Conservation (phyloP, 2,113 vertebrate species). For the Plecotus auritus region DNA sequence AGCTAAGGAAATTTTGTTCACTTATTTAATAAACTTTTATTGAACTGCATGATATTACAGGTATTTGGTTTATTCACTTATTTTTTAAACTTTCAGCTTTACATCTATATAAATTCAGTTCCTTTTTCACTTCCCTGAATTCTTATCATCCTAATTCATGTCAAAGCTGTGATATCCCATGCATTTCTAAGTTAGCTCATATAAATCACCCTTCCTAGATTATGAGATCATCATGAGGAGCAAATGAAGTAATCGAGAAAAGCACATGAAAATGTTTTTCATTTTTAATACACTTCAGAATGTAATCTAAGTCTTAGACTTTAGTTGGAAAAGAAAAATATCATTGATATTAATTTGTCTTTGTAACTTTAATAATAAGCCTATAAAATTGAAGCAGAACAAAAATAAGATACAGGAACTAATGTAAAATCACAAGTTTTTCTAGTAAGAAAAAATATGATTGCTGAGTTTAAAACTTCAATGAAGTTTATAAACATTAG, state of each 20-base stretch:
- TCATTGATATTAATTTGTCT: not conserved
- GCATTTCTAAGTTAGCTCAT: not conserved
- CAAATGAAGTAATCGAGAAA: not conserved
- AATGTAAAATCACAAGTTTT: not conserved
- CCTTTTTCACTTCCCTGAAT: not conserved
- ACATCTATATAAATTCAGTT: not conserved
- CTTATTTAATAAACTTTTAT: not conserved
- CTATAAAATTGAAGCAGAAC: not conserved
- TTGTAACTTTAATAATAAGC: not conserved
- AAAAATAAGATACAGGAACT: not conserved
- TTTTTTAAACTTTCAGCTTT: slow-evolving; percentile 22
- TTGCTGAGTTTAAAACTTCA: not conserved
- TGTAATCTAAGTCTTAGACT: not conserved
- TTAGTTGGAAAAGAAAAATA: not conserved
- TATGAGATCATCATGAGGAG: not conserved
- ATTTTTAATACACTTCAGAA: slow-evolving; percentile 21
- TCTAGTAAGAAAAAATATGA: not conserved
- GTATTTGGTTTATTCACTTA: not conserved
- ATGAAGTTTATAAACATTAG: not conserved
- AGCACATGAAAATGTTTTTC: not conserved
- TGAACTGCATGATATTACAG: not conserved
- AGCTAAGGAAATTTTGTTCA: not conserved
- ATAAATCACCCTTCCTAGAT: not conserved
- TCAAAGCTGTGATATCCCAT: not conserved
- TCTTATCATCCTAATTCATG: not conserved